A percentile compares a stretch with the other conserved stretches of the same genome.
These are phyloP conservation scores for Butorides virescens DNA, from an alignment of 2,113 vertebrate species.

Conservation along the genomic window DNA sequence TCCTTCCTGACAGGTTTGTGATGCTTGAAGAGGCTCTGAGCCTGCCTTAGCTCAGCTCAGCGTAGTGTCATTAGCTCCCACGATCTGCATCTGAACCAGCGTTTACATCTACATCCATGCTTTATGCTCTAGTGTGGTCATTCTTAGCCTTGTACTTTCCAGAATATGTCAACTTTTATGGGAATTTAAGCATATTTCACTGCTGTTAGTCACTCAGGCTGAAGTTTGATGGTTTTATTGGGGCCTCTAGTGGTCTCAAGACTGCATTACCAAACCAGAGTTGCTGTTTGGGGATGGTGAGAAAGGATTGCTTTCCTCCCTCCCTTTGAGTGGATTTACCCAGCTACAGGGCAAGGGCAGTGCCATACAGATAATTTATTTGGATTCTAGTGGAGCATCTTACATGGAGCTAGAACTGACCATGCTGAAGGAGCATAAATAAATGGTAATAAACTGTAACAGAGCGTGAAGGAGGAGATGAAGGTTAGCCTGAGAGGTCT, in stretches of 20 bases:
- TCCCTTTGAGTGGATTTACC: background rate
- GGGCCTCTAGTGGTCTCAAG: conserved; percentile 58
- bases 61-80: background rate
- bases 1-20: background rate
- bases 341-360: background rate
- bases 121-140: background rate
- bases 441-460: background rate
- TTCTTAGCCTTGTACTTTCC: background rate
- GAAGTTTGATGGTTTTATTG: conserved; percentile 29
- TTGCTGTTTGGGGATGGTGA: background rate
- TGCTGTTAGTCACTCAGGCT: background rate
- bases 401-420: background rate
- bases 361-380: background rate
- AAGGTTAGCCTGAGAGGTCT: background rate
- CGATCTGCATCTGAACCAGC: background rate
- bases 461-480: conserved; percentile 17
- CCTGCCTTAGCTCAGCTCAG: background rate
- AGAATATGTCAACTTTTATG: background rate
- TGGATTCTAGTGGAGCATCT: background rate
- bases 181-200: background rate
- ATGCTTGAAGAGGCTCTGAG: background rate
- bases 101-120: background rate
- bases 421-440: background rate
- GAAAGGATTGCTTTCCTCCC: background rate
- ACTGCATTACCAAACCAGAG: background rate